Base-by-base conservation (phyloP, 2,888 invertebrate genomes). In the Lepidocyrtoides sp. region DNA sequence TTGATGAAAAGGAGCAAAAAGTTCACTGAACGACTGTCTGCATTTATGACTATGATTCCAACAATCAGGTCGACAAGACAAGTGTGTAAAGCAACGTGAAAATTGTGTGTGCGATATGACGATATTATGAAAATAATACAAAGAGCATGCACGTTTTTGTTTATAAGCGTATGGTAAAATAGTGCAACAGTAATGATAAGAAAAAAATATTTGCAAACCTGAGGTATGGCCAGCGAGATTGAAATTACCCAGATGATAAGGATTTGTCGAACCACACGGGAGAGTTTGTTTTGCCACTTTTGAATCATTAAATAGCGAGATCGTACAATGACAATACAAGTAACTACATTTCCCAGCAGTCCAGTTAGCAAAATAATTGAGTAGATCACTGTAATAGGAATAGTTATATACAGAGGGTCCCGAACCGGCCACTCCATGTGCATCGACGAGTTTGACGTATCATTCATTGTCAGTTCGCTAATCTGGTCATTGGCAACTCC, bases 151-250 rank as follows among this genome's bases (percentile, higher is more conserved):
- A n/a, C n/a, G n/a, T n/a, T n/a, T n/a, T n/a, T n/a, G n/a, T n/a
- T n/a, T n/a, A n/a, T n/a, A 54, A 10, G 17, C 17, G 54, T 54
- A 4, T 54, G 17, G n/a, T n/a, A 54, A n/a, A n/a, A n/a, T 54
- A 60, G 26, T 36, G 69, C 32, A 36, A 36, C 10, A 69, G 66
- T 12, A 29, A 66, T 60, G 32, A 66, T n/a, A 60, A 60, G 23
- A 36, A 4, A 66, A 69, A 29, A 20, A n/a, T n/a, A 10, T 51
- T 79, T 98, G 94, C 97, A 96, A 0, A 97, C 98, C 95, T 97
- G 97, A 0, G 98, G 95, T 44, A 95, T 94, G 20, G 95, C 95
- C 63, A 95, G 95, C 4, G 81, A 84, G 48, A 95, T 94, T 7
- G 95, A 95, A 14, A 95, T 93, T 3, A 95, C 91, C 96, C 96